These are phyloP conservation scores for Ceyx margarethae DNA, from an alignment of 2,113 vertebrate genomes.

Conservation along the genomic window DNA sequence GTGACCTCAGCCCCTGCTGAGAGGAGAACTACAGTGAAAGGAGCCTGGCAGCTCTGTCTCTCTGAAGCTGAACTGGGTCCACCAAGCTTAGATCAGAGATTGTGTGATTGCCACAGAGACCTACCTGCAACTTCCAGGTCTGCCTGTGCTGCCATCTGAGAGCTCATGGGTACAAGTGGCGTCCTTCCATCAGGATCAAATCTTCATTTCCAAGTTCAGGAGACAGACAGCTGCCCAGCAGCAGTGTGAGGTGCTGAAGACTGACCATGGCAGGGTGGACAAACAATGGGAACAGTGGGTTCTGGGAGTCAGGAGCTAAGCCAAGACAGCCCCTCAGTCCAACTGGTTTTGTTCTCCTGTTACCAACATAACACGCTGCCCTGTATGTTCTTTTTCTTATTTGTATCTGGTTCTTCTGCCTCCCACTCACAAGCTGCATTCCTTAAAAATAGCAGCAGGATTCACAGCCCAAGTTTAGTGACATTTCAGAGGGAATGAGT, in stretches of 20 bases:
- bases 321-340: not conserved
- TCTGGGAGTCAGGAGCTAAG: not conserved
- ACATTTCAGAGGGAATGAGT: constrained; percentile 18
- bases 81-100: not conserved
- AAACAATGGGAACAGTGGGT: not conserved
- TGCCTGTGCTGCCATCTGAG: not conserved
- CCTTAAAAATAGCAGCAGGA: constrained; percentile 50
- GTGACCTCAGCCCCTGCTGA: not conserved
- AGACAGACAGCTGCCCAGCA: not conserved
- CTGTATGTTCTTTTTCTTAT: not conserved
- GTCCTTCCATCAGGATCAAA: not conserved
- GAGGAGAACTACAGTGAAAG: not conserved
- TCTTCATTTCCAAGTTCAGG: not conserved
- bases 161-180: not conserved
- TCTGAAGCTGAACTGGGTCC: not conserved
- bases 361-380: constrained; percentile 8
- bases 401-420: constrained; percentile 28
- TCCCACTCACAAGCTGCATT: constrained; percentile 56
- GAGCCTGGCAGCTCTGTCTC: not conserved
- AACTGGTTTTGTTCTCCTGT: constrained; percentile 20
- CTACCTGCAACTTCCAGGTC: not conserved
- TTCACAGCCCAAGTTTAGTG: constrained; percentile 17
- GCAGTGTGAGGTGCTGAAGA: not conserved
- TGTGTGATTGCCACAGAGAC: not conserved
- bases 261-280: not conserved